A percentile compares a stretch with the other conserved stretches of the same genome.
Conservation (phyloP, 2,888 invertebrate species). For the Caenorhabditis wallacei region DNA sequence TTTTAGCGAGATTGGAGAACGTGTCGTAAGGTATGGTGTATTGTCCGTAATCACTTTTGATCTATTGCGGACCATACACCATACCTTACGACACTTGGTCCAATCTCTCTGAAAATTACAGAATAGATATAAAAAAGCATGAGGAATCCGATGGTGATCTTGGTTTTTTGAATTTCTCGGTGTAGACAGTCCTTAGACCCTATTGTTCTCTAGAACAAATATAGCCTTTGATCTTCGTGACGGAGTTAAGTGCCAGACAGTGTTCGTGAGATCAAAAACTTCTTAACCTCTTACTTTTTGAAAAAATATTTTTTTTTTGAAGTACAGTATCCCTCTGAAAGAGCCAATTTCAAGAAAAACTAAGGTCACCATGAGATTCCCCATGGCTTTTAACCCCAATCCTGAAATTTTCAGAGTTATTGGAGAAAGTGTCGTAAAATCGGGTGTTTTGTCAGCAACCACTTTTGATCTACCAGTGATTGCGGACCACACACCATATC, state of each 20-base stretch:
- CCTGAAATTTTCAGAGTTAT: neutral
- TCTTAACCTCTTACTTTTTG: too few relatives aligned
- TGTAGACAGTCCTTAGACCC: neutral
- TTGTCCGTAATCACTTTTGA: too few relatives aligned
- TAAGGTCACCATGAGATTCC: neutral
- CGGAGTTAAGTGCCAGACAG: neutral
- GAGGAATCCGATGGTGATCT: too few relatives aligned
- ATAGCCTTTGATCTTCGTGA: neutral
- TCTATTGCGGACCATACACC: too few relatives aligned
- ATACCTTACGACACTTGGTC: too few relatives aligned
- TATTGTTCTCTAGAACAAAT: neutral
- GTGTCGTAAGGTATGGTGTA: constrained; percentile 3
- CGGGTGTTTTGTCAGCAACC: neutral
- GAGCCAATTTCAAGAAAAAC: too few relatives aligned
- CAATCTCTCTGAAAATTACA: too few relatives aligned
- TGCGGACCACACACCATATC: too few relatives aligned
- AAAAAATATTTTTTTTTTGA: too few relatives aligned
- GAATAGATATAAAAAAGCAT: too few relatives aligned
- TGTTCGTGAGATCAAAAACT: neutral
- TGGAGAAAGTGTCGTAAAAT: constrained; percentile 7
- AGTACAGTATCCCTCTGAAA: too few relatives aligned
- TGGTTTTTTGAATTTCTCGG: neutral
- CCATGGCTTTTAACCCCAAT: neutral
- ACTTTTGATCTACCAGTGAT: too few relatives aligned
- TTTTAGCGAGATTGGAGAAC: neutral